Conservation (phyloP, 2,888 invertebrate genomes). For the Parochlus steinenii region DNA sequence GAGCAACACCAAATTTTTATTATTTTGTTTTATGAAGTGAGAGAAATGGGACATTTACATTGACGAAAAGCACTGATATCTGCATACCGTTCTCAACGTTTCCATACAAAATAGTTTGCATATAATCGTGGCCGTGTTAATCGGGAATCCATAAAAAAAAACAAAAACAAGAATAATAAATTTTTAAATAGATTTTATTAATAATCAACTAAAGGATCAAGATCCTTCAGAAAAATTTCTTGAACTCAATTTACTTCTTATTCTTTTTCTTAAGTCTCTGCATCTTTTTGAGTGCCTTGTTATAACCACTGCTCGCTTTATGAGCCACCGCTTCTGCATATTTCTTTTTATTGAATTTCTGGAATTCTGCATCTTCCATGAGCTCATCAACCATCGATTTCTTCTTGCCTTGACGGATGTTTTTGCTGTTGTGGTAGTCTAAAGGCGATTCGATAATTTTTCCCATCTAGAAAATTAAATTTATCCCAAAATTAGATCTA, state of each 20-base stretch:
- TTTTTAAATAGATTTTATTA: too few species aligned
- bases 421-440: conserved; percentile 69
- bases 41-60: too few species aligned
- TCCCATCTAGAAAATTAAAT: conserved; percentile 40
- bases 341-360: conserved; percentile 63
- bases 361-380: conserved; percentile 72
- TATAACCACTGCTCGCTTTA: conserved; percentile 49
- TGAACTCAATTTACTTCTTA: conserved; percentile 19
- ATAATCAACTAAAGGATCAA: too few species aligned
- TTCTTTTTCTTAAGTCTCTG: conserved; percentile 44
- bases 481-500: conserved; percentile 9
- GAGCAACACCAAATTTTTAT: too few species aligned
- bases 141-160: too few species aligned
- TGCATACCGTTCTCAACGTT: too few species aligned
- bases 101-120: too few species aligned
- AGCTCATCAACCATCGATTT: conserved; percentile 86
- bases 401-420: conserved; percentile 64
- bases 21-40: too few species aligned
- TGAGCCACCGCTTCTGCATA: conserved; percentile 61
- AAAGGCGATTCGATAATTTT: conserved; percentile 67
- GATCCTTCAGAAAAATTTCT: conserved; percentile 10
- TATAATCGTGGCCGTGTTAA: too few species aligned
- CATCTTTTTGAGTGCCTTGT: conserved; percentile 58
- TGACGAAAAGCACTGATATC: too few species aligned
- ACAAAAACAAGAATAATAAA: too few species aligned